Conservation (phyloP, 2,888 invertebrate genomes). For the Hirtodrosophila alboralis region DNA sequence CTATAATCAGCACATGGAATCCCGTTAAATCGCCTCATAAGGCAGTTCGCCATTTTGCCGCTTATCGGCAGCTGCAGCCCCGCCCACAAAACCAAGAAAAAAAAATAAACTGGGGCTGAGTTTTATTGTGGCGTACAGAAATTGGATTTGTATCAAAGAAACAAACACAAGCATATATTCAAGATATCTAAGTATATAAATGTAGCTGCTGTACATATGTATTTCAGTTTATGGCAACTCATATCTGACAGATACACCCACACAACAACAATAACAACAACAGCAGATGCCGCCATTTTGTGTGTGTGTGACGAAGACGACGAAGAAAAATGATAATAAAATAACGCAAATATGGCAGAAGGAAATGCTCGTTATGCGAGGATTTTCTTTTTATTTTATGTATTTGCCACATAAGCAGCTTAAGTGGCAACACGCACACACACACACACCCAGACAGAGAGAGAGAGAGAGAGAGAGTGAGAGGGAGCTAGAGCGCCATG, state of each 20-base stretch:
- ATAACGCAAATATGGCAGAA: slow-evolving; percentile 81
- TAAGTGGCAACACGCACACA: slow-evolving; percentile 64
- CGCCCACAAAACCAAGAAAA: slow-evolving; percentile 37
- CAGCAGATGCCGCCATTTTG: slow-evolving; percentile 47
- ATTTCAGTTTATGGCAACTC: slow-evolving; percentile 78
- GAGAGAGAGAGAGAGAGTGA: slow-evolving; percentile 11
- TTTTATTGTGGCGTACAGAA: slow-evolving; percentile 73
- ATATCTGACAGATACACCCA: slow-evolving; percentile 70
- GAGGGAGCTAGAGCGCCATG: slow-evolving; percentile 16
- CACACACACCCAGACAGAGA: slow-evolving; percentile 15
- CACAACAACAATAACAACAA: slow-evolving; percentile 7
- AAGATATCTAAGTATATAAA: slow-evolving; percentile 30
- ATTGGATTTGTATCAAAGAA: slow-evolving; percentile 76
- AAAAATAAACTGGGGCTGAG: slow-evolving; percentile 39
- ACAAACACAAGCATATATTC: slow-evolving; percentile 13
- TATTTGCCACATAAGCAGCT: slow-evolving; percentile 79
- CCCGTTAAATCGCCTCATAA: slow-evolving; percentile 81
- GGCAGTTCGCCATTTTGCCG: slow-evolving; percentile 74
- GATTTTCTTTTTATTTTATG: slow-evolving; percentile 79
- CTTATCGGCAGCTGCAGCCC: slow-evolving; percentile 65
- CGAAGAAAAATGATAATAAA: slow-evolving; percentile 79
- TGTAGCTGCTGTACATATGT: slow-evolving; percentile 35
- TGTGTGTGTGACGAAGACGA: slow-evolving; percentile 26
- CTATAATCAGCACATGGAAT: slow-evolving; percentile 77
- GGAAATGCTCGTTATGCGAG: slow-evolving; percentile 77